Base-by-base conservation (phyloP, 2,797 vertebrate species). In the Alauda arvensis region DNA sequence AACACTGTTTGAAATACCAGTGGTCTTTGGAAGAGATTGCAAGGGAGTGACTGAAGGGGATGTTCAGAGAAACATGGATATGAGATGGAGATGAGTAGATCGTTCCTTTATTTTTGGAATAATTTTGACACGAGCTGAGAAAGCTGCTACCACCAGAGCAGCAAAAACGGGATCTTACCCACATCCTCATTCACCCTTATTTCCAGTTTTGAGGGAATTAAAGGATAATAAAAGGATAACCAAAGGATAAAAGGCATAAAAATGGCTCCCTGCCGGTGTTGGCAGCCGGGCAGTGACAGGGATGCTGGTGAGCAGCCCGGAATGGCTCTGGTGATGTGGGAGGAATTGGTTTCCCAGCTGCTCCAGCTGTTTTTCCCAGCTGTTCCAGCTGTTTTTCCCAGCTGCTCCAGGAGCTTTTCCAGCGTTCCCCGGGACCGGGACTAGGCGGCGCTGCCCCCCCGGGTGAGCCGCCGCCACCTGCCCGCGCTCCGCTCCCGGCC, bases 401-500 rank as follows among this genome's bases (percentile, higher is more conserved):
- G 40, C 2, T 5, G 14, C 5, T 69, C 29, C 17, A 17, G 28
- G n/a, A 52, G 45, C 6, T 55, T 51, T 83, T 39, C 9, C 51
- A 21, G 6, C 6, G 9, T 67, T 95, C 57, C 83, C 69, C 28
- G 24, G 29, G n/a, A 23, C 21, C 74, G 83, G 81, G 8, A 37
- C 79, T 80, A 93, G 92, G 24, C 87, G 94, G 92, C 89, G 90
- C 95, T 92, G 82, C 79, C 48, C 60, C 57, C 31, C 89, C 48
- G 51, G 86, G 37, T 43, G 77, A 86, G 74, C 33, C 20, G 24
- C 7, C 8, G 39, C 12, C 31, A 55, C 48, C 87, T 45, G 63
- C 70, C 45, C 67, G 42, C 60, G n/a, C 25, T 39, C 1, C 25
- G 34, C 55, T 74, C 10, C 25, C 25, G 2, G 2, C 12, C 19